Conservation (phyloP, 2,113 vertebrate genomes). For the Asarcornis scutulata region DNA sequence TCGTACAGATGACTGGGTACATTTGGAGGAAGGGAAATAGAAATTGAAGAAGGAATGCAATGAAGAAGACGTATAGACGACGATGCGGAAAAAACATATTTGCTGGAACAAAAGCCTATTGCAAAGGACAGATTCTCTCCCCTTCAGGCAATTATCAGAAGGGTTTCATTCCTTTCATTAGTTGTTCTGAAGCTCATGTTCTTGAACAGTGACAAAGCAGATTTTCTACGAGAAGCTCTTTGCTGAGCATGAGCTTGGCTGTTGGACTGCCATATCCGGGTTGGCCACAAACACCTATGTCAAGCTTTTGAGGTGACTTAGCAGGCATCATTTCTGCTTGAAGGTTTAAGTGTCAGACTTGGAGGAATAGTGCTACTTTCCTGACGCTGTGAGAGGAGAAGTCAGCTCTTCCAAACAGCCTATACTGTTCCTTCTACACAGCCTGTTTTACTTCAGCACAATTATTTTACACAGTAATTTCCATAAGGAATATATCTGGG, state of each 20-base stretch:
- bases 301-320: not conserved
- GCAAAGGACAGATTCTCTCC: not conserved
- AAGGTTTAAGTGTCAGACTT: not conserved
- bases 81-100: not conserved
- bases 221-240: not conserved
- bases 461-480: not conserved
- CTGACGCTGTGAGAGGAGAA: not conserved
- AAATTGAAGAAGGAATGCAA: not conserved
- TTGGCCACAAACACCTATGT: not conserved
- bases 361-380: not conserved
- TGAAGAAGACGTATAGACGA: not conserved
- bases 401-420: not conserved
- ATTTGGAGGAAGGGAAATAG: not conserved
- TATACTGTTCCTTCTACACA: not conserved
- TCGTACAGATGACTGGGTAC: not conserved
- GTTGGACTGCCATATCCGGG: rapidly evolving
- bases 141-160: not conserved
- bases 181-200: not conserved
- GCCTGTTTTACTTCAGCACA: not conserved
- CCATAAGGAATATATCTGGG: not conserved
- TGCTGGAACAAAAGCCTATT: not conserved
- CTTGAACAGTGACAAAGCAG: not conserved
- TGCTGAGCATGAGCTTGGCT: not conserved
- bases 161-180: not conserved
- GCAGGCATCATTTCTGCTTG: not conserved